Evolutionary conservation across 2,888 invertebrate genomes (phyloP).

Genomic region (Minunthozetes semirufus): DNA sequence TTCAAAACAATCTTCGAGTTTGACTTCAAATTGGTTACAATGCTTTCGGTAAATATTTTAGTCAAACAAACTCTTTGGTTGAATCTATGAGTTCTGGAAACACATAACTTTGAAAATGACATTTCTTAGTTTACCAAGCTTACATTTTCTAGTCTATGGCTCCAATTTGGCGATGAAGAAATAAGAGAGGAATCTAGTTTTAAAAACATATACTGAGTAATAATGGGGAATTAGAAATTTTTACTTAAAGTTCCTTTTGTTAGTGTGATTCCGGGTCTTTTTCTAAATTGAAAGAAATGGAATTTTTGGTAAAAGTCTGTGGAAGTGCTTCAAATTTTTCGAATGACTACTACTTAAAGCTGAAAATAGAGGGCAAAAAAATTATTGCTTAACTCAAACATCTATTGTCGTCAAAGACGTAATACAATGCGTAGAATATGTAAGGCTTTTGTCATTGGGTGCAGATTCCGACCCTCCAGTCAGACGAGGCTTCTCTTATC

Average conservation of each 20-base stretch:
- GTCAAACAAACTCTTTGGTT: slow-evolving; percentile 12
- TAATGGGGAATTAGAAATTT: background rate
- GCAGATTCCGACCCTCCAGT: slow-evolving; percentile 14
- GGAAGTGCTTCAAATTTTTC: background rate
- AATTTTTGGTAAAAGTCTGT: background rate
- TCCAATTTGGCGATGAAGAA: too few relatives aligned
- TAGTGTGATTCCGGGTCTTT: background rate
- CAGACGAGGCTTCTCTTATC: background rate
- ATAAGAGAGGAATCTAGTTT: too few relatives aligned
- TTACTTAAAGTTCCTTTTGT: background rate
- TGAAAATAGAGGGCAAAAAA: background rate
- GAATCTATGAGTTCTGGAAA: background rate
- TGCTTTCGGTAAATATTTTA: slow-evolving; percentile 3
- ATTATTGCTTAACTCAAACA: slow-evolving; percentile 26
- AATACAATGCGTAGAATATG: slow-evolving; percentile 11
- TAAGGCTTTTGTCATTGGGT: background rate
- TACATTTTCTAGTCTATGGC: too few relatives aligned
- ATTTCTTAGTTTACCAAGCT: too few relatives aligned
- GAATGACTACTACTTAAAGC: background rate
- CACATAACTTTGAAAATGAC: background rate
- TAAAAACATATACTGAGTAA: background rate
- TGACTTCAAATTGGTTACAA: slow-evolving; percentile 2
- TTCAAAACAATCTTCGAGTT: background rate
- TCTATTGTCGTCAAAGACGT: slow-evolving; percentile 7
- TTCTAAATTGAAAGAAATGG: too few relatives aligned